These are phyloP conservation scores for Sebastes itinus DNA, from an alignment of 2,797 vertebrate genomes.

Conservation along the genomic window DNA sequence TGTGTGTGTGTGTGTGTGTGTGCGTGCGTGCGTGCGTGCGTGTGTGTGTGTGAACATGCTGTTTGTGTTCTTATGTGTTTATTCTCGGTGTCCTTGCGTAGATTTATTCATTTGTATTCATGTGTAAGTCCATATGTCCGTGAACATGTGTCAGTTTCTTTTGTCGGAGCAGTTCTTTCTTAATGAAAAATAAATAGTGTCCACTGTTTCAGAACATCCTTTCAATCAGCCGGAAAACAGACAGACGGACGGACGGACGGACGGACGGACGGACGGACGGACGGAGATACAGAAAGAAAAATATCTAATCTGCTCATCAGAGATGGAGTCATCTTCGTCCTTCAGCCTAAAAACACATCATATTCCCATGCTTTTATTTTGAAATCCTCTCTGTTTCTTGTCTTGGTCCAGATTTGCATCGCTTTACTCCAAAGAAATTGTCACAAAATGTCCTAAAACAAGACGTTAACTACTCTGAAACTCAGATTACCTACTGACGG, in stretches of 20 bases:
- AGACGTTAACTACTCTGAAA: no score
- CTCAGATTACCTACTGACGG: background rate
- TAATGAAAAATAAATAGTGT: slow-evolving; percentile 63
- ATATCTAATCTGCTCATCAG: background rate
- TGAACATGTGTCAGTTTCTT: background rate
- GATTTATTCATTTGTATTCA: slow-evolving; percentile 46
- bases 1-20: slow-evolving; percentile 1
- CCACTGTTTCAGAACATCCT: slow-evolving; percentile 37
- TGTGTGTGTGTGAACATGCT: background rate
- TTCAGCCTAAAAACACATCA: background rate
- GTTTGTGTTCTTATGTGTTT: background rate
- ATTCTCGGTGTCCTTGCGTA: slow-evolving; percentile 8
- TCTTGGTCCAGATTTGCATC: background rate
- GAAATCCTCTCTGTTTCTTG: background rate
- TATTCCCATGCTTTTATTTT: background rate
- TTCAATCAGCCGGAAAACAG: slow-evolving; percentile 17
- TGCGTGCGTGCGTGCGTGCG: background rate
- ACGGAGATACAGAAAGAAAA: background rate
- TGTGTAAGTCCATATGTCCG: slow-evolving; percentile 25
- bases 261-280: no score
- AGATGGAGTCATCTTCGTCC: background rate
- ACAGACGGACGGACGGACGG: background rate
- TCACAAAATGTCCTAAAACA: background rate
- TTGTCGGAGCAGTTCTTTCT: slow-evolving; percentile 4
- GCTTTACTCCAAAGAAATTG: background rate